A percentile compares a stretch with the other conserved stretches of the same genome.
These are phyloP conservation scores for Ectropis grisescens DNA, from an alignment of 1,140 invertebrate genomes.

Conservation along the genomic window DNA sequence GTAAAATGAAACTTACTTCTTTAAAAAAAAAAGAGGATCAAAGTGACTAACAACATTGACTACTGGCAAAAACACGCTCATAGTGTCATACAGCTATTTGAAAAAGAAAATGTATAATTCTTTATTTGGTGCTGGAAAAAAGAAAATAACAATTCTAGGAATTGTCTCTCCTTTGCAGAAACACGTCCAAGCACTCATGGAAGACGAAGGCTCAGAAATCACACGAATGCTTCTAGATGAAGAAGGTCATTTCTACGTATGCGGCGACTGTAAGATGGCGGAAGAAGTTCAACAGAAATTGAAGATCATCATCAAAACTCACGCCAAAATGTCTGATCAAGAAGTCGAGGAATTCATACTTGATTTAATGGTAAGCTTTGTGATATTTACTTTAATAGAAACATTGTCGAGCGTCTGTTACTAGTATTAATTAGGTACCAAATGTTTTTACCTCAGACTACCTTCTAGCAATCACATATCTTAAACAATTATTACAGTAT, in stretches of 20 bases:
- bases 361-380: slow-evolving; percentile 86
- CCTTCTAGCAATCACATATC: too few relatives aligned
- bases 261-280: slow-evolving; percentile 98
- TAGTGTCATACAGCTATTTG: too few relatives aligned
- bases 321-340: slow-evolving; percentile 81
- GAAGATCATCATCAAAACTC: slow-evolving; percentile 85
- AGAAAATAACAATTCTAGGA: too few relatives aligned
- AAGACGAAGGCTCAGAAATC: slow-evolving; percentile 81
- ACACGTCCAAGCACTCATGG: slow-evolving; percentile 93
- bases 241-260: slow-evolving; percentile 95
- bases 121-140: too few relatives aligned
- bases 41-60: too few relatives aligned
- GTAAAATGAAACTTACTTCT: too few relatives aligned
- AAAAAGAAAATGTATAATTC: too few relatives aligned
- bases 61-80: too few relatives aligned
- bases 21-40: too few relatives aligned
- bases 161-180: slow-evolving; percentile 83
- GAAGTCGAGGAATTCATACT: slow-evolving; percentile 89
- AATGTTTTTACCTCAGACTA: too few relatives aligned
- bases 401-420: too few relatives aligned
- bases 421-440: too few relatives aligned
- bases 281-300: slow-evolving; percentile 96
- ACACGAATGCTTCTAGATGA: slow-evolving; percentile 83
- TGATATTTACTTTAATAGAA: background rate
- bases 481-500: background rate